These are phyloP conservation scores for Dasypus novemcinctus DNA, from an alignment of 2,113 vertebrate genomes.

Conservation along the genomic window DNA sequence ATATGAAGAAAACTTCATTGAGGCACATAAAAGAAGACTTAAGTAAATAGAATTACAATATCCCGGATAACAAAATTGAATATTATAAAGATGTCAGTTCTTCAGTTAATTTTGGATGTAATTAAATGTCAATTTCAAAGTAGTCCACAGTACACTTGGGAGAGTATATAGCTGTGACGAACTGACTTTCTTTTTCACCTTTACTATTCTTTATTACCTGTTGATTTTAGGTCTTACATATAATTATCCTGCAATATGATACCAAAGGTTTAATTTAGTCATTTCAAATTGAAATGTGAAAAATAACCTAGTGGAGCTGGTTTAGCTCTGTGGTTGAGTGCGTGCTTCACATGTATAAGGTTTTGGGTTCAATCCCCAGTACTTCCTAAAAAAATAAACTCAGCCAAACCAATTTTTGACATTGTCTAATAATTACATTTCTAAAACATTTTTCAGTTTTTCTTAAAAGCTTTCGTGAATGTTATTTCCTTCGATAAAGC, in stretches of 20 bases:
- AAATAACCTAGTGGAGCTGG: not conserved
- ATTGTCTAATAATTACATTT: not conserved
- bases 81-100: not conserved
- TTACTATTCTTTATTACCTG: not conserved
- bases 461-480: not conserved
- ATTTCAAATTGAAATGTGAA: not conserved
- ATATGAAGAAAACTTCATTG: too few species aligned
- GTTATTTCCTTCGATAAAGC: not conserved
- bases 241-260: not conserved
- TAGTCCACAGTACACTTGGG: not conserved
- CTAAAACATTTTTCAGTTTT: constrained; percentile 6
- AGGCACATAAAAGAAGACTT: too few species aligned
- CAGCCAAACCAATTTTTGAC: not conserved
- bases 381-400: not conserved
- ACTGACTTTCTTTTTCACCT: not conserved
- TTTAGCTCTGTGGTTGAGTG: too few species aligned
- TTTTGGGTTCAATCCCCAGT: too few species aligned
- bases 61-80: too few species aligned
- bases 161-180: not conserved
- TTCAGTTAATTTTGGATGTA: not conserved
- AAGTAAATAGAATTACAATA: too few species aligned
- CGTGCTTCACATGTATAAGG: too few species aligned
- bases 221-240: not conserved
- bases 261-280: not conserved
- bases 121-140: not conserved